Evolutionary conservation across 2,888 invertebrate genomes (phyloP).

Genomic region (Glyphotaelius pellucidus): DNA sequence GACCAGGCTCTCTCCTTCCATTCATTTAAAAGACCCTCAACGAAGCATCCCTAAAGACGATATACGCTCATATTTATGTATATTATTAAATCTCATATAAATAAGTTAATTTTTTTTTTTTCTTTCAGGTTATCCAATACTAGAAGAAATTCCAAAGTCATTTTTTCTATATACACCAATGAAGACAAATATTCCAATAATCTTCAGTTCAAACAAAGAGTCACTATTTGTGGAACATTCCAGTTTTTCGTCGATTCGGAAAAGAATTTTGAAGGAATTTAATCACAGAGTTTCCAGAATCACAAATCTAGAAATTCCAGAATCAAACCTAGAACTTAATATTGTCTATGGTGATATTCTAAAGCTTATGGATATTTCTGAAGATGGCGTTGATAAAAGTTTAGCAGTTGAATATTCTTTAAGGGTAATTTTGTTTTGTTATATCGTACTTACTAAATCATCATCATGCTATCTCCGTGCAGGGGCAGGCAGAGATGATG

Average conservation of each 20-base stretch:
- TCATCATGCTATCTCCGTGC: neutral
- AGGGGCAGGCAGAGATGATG: no score
- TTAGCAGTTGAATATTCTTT: slow-evolving; percentile 11
- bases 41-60: no score
- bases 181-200: slow-evolving; percentile 34
- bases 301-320: neutral
- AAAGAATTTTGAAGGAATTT: slow-evolving; percentile 52
- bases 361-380: slow-evolving; percentile 40
- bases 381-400: slow-evolving; percentile 22
- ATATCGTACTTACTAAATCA: neutral
- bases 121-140: slow-evolving; percentile 60
- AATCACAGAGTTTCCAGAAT: neutral
- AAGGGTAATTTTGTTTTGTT: neutral
- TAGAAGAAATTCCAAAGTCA: slow-evolving; percentile 48
- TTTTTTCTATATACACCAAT: slow-evolving; percentile 45
- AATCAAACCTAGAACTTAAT: slow-evolving; percentile 37
- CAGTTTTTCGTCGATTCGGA: slow-evolving; percentile 52
- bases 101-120: slow-evolving; percentile 7
- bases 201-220: slow-evolving; percentile 52
- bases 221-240: slow-evolving; percentile 56
- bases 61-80: no score
- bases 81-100: no score
- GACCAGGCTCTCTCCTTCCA: no score
- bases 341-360: slow-evolving; percentile 51
- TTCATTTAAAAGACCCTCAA: no score